Base-by-base conservation (phyloP, 2,888 invertebrate species). In the Galerucella calmariensis region DNA sequence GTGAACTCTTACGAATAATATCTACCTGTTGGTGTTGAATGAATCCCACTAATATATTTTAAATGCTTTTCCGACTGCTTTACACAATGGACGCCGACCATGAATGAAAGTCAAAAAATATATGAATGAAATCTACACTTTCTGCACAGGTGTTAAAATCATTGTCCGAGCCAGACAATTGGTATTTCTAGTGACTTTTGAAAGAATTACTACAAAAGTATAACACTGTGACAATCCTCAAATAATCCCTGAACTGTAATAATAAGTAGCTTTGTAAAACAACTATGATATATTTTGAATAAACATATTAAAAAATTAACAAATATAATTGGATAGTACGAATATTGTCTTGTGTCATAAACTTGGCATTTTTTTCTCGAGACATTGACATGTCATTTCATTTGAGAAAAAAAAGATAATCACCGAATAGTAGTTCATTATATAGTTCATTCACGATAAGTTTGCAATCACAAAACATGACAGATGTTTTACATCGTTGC, bases 101-200 rank as follows among this genome's bases (percentile, higher is more conserved):
- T 69, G 63, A 63, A 69, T 69, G 69, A 69, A 69, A 69, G 63
- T 63, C 69, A 48, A 53, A 61, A 62, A 63, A 62, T 51, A 14
- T n/a, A 69, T 63, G 62, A 69, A 51, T 69, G 69, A 69, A 69
- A 48, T 58, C 59, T 68, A 68, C 58, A 46, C 68, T 24, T 68
- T 68, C 41, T 59, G 20, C 68, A 68, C 68, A 68, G 68, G 61
- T 69, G 61, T 69, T 69, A 65, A 46, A 5, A 44, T 20, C 16
- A 44, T 65, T 65, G 63, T 65, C 20, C 56, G 14, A n/a, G 14
- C 2, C 16, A 16, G 10, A 16, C 56, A 56, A 56, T 20, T 67
- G 67, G 53, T 14, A 67, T 16, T 67, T 16, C 20, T 16, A 56
- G 20, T 44, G 12, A 46, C 20, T 66, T 20, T 48, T 53, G 35